These are phyloP conservation scores for Suncus etruscus DNA, from an alignment of 2,113 vertebrate species.

Conservation along the genomic window DNA sequence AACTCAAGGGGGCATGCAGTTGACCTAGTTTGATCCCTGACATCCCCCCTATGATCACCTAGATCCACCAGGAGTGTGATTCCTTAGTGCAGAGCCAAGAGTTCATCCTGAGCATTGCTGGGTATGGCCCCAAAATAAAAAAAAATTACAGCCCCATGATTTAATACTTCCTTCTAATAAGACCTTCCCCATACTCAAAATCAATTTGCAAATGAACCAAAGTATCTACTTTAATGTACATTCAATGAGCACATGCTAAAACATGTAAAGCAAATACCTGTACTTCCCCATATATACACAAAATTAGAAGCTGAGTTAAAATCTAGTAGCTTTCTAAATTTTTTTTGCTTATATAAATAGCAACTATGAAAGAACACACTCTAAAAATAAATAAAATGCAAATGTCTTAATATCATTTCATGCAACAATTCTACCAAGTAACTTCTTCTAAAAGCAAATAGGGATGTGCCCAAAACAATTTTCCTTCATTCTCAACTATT, in stretches of 20 bases:
- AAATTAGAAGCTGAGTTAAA: neutral
- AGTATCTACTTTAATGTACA: constrained; percentile 1
- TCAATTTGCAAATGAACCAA: constrained; percentile 3
- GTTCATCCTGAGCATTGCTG: too few species aligned
- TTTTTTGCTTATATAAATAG: neutral
- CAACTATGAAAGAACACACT: constrained; percentile 56
- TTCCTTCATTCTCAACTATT: neutral
- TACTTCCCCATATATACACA: constrained; percentile 72
- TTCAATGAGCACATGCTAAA: constrained; percentile 51
- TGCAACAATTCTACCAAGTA: constrained; percentile 28
- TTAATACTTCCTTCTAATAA: neutral
- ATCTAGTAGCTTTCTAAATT: constrained; percentile 45
- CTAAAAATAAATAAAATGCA: constrained; percentile 34
- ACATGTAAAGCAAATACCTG: constrained; percentile 60
- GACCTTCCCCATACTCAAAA: constrained; percentile 34
- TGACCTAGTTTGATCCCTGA: too few species aligned
- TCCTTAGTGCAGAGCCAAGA: too few species aligned
- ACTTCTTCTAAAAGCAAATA: constrained; percentile 36
- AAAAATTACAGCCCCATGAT: neutral
- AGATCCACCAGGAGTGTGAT: too few species aligned
- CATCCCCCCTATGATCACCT: too few species aligned
- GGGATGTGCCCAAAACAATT: constrained; percentile 10
- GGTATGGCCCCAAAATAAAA: neutral
- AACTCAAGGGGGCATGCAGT: too few species aligned
- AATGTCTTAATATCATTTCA: constrained; percentile 13